Conservation (phyloP, 2,797 vertebrate species). For the Lateolabrax maculatus region DNA sequence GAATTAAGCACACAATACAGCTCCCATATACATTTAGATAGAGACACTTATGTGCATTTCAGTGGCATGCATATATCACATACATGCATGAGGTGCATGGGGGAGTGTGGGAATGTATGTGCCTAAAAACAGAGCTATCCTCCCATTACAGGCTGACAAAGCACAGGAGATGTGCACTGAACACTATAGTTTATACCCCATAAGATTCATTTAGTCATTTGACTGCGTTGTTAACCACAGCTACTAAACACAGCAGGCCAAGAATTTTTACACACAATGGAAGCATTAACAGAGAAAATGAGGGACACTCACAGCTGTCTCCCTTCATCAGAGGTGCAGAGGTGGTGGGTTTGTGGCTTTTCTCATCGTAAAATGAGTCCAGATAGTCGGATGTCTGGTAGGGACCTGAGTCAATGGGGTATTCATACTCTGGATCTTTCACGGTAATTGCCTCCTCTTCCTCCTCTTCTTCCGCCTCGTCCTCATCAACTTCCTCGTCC, state of each 20-base stretch:
- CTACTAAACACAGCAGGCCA: background rate
- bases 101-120: background rate
- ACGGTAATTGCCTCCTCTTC: slow-evolving; percentile 73
- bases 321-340: slow-evolving; percentile 73
- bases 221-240: background rate
- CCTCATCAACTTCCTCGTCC: slow-evolving; percentile 67
- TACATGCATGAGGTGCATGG: background rate
- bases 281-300: background rate
- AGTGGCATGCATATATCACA: background rate
- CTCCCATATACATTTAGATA: background rate
- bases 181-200: background rate
- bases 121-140: background rate
- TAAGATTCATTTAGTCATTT: background rate
- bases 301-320: slow-evolving; percentile 77
- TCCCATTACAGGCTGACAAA: background rate
- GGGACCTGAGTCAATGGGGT: slow-evolving; percentile 84
- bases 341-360: slow-evolving; percentile 75
- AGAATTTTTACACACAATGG: background rate
- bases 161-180: background rate
- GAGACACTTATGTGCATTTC: background rate
- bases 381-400: slow-evolving; percentile 85
- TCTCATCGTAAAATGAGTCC: slow-evolving; percentile 84
- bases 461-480: slow-evolving; percentile 77
- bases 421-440: slow-evolving; percentile 84
- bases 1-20: background rate